phyloP scores from a whole-genome alignment of 2,797 vertebrate species.

The Labeo calbasu region DNA sequence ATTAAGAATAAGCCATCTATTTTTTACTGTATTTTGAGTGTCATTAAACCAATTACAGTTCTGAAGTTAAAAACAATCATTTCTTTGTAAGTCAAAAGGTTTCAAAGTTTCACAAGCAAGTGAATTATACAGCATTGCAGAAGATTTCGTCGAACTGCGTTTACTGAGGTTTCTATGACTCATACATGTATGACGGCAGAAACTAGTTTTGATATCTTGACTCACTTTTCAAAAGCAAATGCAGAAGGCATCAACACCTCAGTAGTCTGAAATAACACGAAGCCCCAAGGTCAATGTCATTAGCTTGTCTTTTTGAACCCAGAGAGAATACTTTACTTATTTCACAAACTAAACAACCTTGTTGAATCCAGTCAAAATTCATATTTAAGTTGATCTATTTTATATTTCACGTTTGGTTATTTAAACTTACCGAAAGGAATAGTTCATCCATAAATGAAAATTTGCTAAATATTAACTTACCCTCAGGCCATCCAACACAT shows the following conservation, averaged over 20 bases:
- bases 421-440: no score
- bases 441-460: no score
- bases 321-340: not conserved
- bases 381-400: not conserved
- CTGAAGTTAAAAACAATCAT: not conserved
- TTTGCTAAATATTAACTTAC: no score
- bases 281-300: conserved; percentile 5
- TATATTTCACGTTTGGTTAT: not conserved
- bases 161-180: conserved; percentile 12
- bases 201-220: conserved; percentile 21
- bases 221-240: conserved; percentile 16
- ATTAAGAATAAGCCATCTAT: conserved; percentile 10
- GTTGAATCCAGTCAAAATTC: not conserved
- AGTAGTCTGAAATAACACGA: not conserved
- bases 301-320: not conserved
- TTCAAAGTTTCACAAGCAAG: conserved; percentile 3
- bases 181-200: not conserved
- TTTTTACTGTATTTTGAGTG: not conserved
- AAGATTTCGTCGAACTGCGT: conserved; percentile 25
- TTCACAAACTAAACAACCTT: not conserved
- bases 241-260: not conserved
- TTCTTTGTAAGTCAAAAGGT: not conserved
- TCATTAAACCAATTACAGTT: conserved; percentile 3
- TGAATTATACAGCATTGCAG: conserved; percentile 23
- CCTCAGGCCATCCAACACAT: no score